Conservation (phyloP, 2,113 vertebrate species). For the Cettia cetti region DNA sequence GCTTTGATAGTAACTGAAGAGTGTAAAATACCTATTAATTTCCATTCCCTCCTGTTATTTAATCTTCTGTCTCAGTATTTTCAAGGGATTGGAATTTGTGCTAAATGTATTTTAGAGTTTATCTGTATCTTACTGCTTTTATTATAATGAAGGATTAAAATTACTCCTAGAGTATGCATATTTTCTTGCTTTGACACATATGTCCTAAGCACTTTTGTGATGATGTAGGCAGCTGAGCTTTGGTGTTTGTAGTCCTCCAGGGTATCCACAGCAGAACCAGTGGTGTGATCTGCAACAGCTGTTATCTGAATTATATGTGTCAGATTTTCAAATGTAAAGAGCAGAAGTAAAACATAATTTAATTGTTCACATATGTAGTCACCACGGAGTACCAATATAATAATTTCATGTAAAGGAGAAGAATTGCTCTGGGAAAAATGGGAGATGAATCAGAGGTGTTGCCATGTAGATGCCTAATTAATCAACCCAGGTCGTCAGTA, state of each 20-base stretch:
- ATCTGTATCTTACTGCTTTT: neutral
- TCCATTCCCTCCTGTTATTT: neutral
- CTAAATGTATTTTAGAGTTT: neutral
- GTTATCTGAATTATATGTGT: conserved; percentile 3
- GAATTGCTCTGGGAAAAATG: neutral
- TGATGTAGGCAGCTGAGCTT: conserved; percentile 15
- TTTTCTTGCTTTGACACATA: neutral
- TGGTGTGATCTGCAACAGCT: conserved; percentile 27
- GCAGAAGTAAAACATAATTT: neutral
- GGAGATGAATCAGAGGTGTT: neutral
- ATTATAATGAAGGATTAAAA: neutral
- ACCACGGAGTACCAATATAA: neutral
- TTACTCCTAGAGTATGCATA: neutral
- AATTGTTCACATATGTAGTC: conserved; percentile 20
- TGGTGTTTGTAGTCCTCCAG: conserved; percentile 18
- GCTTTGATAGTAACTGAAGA: neutral
- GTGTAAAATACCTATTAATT: neutral
- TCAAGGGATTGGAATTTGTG: neutral
- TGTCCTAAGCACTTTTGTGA: neutral
- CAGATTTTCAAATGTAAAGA: neutral
- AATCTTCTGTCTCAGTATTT: neutral
- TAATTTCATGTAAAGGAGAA: conserved; percentile 1
- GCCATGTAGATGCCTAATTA: neutral
- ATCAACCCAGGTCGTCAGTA: neutral
- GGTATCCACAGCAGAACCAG: conserved; percentile 1